Base-by-base conservation (phyloP, 2,888 invertebrate species). In the Ptycholaimellus sp. region DNA sequence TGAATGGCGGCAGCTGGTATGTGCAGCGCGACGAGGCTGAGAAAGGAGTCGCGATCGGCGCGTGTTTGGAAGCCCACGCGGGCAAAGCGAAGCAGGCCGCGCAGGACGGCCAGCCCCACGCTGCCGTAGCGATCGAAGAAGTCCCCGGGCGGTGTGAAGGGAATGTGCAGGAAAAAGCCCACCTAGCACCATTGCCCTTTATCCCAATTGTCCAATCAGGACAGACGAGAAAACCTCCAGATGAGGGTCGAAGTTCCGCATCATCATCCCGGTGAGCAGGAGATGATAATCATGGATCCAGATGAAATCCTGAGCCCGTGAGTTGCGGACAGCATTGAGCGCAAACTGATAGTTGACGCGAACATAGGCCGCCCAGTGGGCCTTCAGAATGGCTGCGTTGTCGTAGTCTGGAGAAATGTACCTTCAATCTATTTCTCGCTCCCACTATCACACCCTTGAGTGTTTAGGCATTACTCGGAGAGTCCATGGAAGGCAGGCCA, bases 41-140 rank as follows among this genome's bases (percentile, higher is more conserved):
- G 40, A 38, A 44, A 51, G 19, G 44, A 49, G 14, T 44, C 42
- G 17, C 51, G 42, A 36, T 51, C 51, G 2, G 48, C 41, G 30
- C 47, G 46, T 4, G 51, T 51, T 48, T 51, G 51, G 40, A 51
- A 51, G 31, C 51, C 51, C 34, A 51, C 80, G 74, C 83, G 75
- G 6, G 45, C 49, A 38, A 51, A 51, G 18, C 49, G 40, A 3
- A 51, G 35, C 17, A 51, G 41, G 2, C 44, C 51, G 9, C 51
- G 42, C 14, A 51, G 36, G n/a, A 51, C 48, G 14, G 49, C 49
- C 18, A 46, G 46, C 14, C 43, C 50, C 2, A 49, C 51, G 11
- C 44, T 40, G 22, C 43, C 38, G 38, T 50, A 51, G 35, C 50
- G 50, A 13, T 48, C 48, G 45, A 51, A 47, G 39, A 49, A 51